Evolutionary conservation across 2,888 invertebrate species (phyloP), one percentile per base, ranked within the genome.

Genomic region (Drosophila ezoana): DNA sequence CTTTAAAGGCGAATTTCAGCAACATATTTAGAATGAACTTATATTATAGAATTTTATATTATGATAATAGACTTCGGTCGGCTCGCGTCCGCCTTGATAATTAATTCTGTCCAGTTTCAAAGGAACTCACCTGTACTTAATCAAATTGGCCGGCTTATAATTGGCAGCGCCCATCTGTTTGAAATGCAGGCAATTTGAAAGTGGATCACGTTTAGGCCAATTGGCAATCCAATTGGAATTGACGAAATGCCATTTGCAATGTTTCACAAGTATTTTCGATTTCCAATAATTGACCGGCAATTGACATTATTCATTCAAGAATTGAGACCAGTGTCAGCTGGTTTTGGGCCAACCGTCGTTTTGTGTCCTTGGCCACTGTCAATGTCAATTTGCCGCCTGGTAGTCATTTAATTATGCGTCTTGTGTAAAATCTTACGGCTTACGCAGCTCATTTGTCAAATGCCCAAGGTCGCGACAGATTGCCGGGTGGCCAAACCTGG

Each of bases 401-500:
- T 65, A 43, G 73, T 60, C 53, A 61, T 76, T 85, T 83, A 87
- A 83, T 87, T 79, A 85, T 79, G 71, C 86, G 68, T 49, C 69
- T 79, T 72, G 61, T 60, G 67, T 59, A 85, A 28, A 82, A 87
- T 87, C 84, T 70, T 57, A 67, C 43, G 84, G 84, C 75, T 81
- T 81, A 75, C 62, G 71, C 64, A 71, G 79, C 88, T 85, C 71
- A 72, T 83, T 81, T 81, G 85, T 85, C 79, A 76, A 73, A 59
- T 18, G 61, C 14, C 54, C 67, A 67, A 79, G 88, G 86, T 85
- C 83, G 76, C 82, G 73, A 82, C 86, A 75, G 79, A 60, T 72
- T 74, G 74, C 41, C 66, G n/a, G 14, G n/a, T 23, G 28, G 33
- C 28, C 37, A 58, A 51, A 28, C 28, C 28, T 28, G 28, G 23